These are phyloP conservation scores for Eulemur albifrons DNA, from an alignment of 2,797 vertebrate species.

Conservation along the genomic window DNA sequence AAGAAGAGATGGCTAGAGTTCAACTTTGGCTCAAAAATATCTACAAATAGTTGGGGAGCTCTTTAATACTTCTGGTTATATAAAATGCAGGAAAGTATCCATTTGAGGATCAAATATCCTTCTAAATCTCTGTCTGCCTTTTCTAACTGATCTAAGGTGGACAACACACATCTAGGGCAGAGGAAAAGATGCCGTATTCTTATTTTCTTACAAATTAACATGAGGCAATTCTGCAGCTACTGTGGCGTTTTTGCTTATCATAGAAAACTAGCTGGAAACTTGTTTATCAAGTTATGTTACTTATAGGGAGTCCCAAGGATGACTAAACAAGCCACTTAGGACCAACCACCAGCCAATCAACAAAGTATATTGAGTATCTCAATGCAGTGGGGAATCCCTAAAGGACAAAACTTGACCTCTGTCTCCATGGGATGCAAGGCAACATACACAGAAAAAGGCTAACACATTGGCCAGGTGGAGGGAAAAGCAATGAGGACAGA, in stretches of 20 bases:
- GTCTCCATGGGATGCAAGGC: neutral
- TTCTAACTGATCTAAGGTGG: neutral
- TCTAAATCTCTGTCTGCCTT: neutral
- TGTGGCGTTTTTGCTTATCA: neutral
- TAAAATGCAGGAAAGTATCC: neutral
- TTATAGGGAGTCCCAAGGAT: neutral
- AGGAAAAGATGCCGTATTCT: neutral
- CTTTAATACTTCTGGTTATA: neutral
- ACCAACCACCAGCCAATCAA: neutral
- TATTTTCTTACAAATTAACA: slow-evolving; percentile 19
- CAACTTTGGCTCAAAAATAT: neutral
- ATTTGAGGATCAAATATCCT: neutral
- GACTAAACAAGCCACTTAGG: neutral
- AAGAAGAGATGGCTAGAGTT: neutral
- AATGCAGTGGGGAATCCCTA: neutral
- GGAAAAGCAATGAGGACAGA: neutral
- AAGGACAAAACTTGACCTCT: neutral
- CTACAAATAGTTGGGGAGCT: neutral
- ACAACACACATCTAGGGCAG: neutral
- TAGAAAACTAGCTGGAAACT: neutral
- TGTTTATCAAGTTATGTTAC: neutral
- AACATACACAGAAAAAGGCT: neutral
- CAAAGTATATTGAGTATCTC: neutral
- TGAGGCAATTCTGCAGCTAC: neutral
- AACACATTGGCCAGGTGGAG: neutral